Conservation (phyloP, 2,113 vertebrate genomes). For the Albula goreensis region DNA sequence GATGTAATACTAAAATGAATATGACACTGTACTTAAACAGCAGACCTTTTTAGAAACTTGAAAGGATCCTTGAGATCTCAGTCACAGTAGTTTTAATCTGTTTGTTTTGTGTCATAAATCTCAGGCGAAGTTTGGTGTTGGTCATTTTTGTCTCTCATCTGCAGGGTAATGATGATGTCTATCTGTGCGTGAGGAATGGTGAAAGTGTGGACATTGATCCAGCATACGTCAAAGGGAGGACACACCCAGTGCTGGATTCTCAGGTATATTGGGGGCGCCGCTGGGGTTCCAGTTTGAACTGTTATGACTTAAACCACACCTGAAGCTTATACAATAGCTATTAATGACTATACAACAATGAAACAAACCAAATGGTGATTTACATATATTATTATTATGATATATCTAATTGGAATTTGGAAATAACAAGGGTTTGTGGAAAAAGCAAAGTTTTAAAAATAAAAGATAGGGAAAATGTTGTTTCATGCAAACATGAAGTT, state of each 20-base stretch:
- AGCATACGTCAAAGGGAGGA: constrained; percentile 58
- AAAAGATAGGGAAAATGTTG: no score
- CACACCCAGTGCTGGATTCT: constrained; percentile 62
- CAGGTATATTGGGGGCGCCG: constrained; percentile 50
- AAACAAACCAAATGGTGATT: no score
- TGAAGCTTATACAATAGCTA: no score
- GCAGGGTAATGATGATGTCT: constrained; percentile 80
- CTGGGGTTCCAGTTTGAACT: background rate
- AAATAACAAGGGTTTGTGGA: no score
- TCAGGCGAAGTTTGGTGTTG: no score
- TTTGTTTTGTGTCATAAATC: no score
- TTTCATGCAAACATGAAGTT: no score
- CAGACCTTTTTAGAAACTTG: background rate
- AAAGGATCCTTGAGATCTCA: background rate
- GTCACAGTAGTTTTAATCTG: background rate
- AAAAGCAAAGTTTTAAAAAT: no score
- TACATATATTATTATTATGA: no score
- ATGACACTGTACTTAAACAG: background rate
- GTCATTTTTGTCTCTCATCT: constrained; percentile 26
- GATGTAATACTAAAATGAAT: background rate
- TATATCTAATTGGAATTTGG: no score
- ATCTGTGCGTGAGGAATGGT: constrained; percentile 70
- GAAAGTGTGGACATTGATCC: constrained; percentile 51
- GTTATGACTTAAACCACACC: background rate
- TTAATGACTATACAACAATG: no score